Conservation (phyloP, 2,888 invertebrate genomes). For the Euplexia lucipara region DNA sequence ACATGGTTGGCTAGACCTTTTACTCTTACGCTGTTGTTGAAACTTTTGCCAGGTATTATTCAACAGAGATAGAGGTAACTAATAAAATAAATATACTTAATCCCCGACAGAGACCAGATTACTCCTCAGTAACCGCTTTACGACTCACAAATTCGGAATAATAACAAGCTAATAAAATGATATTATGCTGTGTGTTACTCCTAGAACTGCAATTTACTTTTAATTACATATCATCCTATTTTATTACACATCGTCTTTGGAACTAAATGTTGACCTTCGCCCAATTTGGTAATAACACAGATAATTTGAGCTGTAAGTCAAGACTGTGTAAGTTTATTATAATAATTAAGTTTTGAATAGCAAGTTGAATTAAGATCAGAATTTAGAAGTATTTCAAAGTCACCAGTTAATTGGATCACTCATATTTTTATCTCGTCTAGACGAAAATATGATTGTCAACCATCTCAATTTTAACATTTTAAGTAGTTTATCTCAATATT, state of each 20-base stretch:
- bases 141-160: slow-evolving; percentile 6
- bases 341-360: slow-evolving; percentile 35
- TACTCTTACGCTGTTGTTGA: too few species aligned
- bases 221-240: slow-evolving; percentile 20
- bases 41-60: too few species aligned
- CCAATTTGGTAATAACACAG: not conserved
- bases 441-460: slow-evolving; percentile 2
- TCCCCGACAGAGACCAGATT: not conserved
- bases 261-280: slow-evolving; percentile 15
- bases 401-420: slow-evolving; percentile 30
- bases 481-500: not conserved
- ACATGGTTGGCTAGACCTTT: too few species aligned
- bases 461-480: slow-evolving; percentile 8
- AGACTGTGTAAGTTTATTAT: slow-evolving; percentile 37
- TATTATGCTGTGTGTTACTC: not conserved
- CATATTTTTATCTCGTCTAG: slow-evolving; percentile 34
- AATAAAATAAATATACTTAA: not conserved
- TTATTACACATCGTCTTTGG: slow-evolving; percentile 8
- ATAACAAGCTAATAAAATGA: slow-evolving; percentile 24
- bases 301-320: slow-evolving; percentile 18
- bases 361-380: slow-evolving; percentile 9
- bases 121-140: not conserved
- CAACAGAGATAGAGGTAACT: not conserved
- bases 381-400: slow-evolving; percentile 24
- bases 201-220: slow-evolving; percentile 7